A percentile compares a stretch with the other conserved stretches of the same genome.
Conservation (phyloP, 2,113 vertebrate genomes). For the Paraplagusia blochii region DNA sequence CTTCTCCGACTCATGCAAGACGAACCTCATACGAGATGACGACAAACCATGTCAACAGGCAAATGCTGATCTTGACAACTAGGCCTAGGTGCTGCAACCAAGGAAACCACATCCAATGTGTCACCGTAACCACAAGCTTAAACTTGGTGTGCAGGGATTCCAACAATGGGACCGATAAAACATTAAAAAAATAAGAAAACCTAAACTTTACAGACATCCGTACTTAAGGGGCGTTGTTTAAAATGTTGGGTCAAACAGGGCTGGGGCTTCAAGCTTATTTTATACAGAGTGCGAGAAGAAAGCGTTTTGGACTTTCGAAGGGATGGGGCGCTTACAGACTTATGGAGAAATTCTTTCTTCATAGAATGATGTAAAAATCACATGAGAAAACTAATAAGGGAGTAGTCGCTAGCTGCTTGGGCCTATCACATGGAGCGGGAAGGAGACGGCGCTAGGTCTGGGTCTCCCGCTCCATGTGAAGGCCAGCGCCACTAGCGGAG, state of each 20-base stretch:
- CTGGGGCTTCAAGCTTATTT: slow-evolving; percentile 47
- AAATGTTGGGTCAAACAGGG: slow-evolving; percentile 17
- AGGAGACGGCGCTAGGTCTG: slow-evolving; percentile 1
- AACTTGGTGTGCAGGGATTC: slow-evolving; percentile 52
- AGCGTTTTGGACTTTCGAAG: slow-evolving; percentile 28
- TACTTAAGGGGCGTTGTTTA: slow-evolving; percentile 17
- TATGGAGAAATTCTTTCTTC: slow-evolving; percentile 63
- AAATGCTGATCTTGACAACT: slow-evolving; percentile 32
- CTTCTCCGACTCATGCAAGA: slow-evolving; percentile 22
- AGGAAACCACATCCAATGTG: slow-evolving; percentile 46
- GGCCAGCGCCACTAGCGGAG: slow-evolving; percentile 35
- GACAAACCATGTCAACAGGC: slow-evolving; percentile 29
- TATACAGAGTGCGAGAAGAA: slow-evolving; percentile 41
- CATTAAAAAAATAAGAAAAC: slow-evolving; percentile 26
- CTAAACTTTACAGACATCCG: slow-evolving; percentile 38
- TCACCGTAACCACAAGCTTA: slow-evolving; percentile 29
- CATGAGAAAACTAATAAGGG: slow-evolving; percentile 68
- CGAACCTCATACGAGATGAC: slow-evolving; percentile 28
- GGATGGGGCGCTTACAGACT: slow-evolving; percentile 57
- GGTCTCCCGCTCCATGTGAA: slow-evolving; percentile 47
- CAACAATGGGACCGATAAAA: slow-evolving; percentile 39
- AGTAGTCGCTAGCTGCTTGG: slow-evolving; percentile 42
- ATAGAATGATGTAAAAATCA: slow-evolving; percentile 64
- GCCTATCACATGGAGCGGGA: slow-evolving; percentile 47
- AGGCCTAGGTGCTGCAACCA: slow-evolving; percentile 37